phyloP scores from a whole-genome alignment of 2,113 vertebrate genomes.

The Regulus satrapa region DNA sequence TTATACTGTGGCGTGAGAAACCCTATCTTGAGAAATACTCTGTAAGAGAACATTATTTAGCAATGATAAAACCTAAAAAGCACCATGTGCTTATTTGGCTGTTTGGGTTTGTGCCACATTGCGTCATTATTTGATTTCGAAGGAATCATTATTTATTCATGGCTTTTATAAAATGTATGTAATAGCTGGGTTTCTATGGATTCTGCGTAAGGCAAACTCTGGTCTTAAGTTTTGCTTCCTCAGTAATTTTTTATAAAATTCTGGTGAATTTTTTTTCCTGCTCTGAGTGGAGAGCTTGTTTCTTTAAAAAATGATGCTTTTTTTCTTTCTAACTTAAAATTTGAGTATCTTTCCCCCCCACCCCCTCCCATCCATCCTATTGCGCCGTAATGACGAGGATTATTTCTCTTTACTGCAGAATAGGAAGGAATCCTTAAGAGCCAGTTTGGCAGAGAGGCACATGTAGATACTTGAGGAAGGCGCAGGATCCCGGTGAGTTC shows the following conservation, averaged over 20 bases:
- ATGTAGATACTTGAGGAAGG: background rate
- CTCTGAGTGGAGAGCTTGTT: background rate
- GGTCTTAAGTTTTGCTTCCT: background rate
- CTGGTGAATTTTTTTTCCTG: background rate
- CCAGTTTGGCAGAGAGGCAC: background rate
- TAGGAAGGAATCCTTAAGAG: background rate
- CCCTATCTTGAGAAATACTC: background rate
- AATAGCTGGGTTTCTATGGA: background rate
- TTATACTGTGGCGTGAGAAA: background rate
- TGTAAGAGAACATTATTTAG: background rate
- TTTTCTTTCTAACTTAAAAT: background rate
- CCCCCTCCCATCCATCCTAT: fast-evolving
- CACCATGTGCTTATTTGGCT: background rate
- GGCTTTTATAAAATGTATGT: background rate
- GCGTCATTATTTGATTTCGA: background rate
- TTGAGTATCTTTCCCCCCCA: fast-evolving
- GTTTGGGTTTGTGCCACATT: background rate
- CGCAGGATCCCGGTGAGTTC: background rate
- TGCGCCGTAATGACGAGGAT: background rate
- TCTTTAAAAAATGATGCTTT: background rate
- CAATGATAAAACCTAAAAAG: background rate
- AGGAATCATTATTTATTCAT: background rate
- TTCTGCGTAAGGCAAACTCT: background rate
- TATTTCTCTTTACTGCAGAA: background rate
- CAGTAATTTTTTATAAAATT: background rate